Evolutionary conservation across 1,140 invertebrate genomes (phyloP), one percentile per base, ranked within the genome.

Genomic region (Phenacoccus solenopsis): DNA sequence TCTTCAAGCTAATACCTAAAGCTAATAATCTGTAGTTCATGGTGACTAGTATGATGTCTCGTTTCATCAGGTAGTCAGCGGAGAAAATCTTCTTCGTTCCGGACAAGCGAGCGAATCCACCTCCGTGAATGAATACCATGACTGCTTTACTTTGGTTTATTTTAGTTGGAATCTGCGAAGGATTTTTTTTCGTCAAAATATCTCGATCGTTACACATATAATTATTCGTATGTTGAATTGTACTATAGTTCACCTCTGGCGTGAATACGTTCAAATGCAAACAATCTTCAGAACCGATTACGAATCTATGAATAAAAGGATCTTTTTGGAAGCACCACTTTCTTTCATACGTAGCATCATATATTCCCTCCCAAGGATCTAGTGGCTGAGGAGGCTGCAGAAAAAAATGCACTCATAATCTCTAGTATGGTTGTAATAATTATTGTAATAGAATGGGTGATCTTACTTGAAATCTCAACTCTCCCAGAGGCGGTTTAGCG

Each of bases 21-120:
- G 81, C 76, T 7, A 81, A 82, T 1, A 85, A 74, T 68, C 85
- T 73, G 74, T 84, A 86, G 72, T 85, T 85, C 16, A 85, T 75
- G 27, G 78, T 80, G 0, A 86, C 84, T 12, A 85, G 70, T 28
- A 86, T 77, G 1, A 84, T 77, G 72, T 82, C 78, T 71, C 81
- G 79, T 72, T 85, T 81, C 64, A 87, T 74, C 1, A 87, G 74
- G 75, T 79, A 84, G 59, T 83, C 81, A 1, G 81, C 80, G 28
- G 79, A 80, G 3, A 75, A 75, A 0, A 76, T 21, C 3, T 67
- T 32, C 1, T 76, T 75, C 28, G 72, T 73, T 1, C 77, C 75
- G 0, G 76, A 74, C 4, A 80, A 80, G 20, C 74, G 76, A 57
- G 78, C 76, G 74, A 78, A 81, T 9, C 77, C 81, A 12, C 82